Evolutionary conservation across 1,140 invertebrate genomes (phyloP).

Genomic region (Capitella teleta): DNA sequence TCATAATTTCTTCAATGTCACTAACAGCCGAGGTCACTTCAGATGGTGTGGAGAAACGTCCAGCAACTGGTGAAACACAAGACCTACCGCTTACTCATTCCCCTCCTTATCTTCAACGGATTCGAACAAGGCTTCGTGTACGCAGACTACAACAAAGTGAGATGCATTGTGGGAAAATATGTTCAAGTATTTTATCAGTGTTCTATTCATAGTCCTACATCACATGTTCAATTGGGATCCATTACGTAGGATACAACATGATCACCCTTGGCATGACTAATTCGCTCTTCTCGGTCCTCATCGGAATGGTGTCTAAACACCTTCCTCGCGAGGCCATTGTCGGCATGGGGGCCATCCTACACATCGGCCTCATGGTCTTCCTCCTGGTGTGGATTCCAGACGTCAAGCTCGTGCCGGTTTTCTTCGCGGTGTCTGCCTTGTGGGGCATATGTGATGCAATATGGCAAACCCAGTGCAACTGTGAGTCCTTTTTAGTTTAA

Average conservation of each 20-base stretch:
- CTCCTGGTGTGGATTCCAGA: slow-evolving; percentile 69
- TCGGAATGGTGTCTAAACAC: slow-evolving; percentile 27
- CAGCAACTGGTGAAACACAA: slow-evolving; percentile 24
- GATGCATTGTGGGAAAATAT: background rate
- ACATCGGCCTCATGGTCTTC: slow-evolving; percentile 31
- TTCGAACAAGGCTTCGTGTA: slow-evolving; percentile 39
- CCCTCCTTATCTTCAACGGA: slow-evolving; percentile 35
- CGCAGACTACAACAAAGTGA: slow-evolving; percentile 36
- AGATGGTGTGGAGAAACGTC: slow-evolving; percentile 22
- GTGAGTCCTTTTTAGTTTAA: slow-evolving; percentile 50
- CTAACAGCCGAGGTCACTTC: slow-evolving; percentile 11
- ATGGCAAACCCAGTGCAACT: slow-evolving; percentile 96
- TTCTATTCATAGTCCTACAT: slow-evolving; percentile 40
- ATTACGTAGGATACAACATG: slow-evolving; percentile 39
- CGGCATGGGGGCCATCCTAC: slow-evolving; percentile 15
- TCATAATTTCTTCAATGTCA: no score
- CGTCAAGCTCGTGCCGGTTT: slow-evolving; percentile 63
- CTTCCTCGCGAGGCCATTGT: slow-evolving; percentile 38
- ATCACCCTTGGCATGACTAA: slow-evolving; percentile 36
- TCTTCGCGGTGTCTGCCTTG: slow-evolving; percentile 80
- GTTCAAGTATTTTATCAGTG: background rate
- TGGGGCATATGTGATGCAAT: slow-evolving; percentile 96
- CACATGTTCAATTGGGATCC: slow-evolving; percentile 30
- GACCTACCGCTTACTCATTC: slow-evolving; percentile 33
- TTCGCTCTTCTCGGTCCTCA: slow-evolving; percentile 26